Base-by-base conservation (phyloP, 2,113 vertebrate genomes). In the Suricata suricatta region DNA sequence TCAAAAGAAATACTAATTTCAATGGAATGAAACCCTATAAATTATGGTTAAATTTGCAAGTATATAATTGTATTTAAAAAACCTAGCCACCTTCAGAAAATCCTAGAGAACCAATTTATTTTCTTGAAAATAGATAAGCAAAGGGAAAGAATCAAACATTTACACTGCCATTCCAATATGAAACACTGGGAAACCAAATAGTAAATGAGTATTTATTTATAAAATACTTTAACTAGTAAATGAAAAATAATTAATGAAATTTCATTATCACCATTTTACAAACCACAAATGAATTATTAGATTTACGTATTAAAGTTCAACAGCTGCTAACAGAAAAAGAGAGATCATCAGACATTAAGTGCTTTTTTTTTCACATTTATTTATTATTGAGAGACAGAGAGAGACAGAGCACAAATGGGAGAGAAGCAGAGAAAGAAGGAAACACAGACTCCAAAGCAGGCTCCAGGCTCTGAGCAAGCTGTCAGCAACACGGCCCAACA, bases 151-250 rank as follows among this genome's bases (percentile, higher is more conserved):
- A 74, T 81, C 10, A 88, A 83, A 92, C 1, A 64, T 74, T 79
- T 88, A 76, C 38, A 44, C 12, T 81, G 31, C 31, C 31, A 96
- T 96, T 96, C 35, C 16, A 88, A n/a, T 79, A 93, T 35, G 60
- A 87, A 64, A 25, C 21, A 71, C 12, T 35, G 47, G 57, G 82
- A 96, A 91, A 52, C 29, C 41, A 93, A 77, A 90, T 64, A 83
- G 47, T 54, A 88, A 23, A 63, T 69, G 38, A 95, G 4, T 27
- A 57, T 80, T 84, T 89, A 27, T 64, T 95, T 77, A 69, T 7
- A 83, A 82, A 60, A 12, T 54, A 66, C 71, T 88, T 82, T 80
- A 93, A 95, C 82, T 86, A 82, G 47, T 76, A 77, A 91, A 60
- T 83, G n/a, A 63, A 87, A 95, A 90, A 19, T 2, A 96, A 84